Evolutionary conservation across 2,888 invertebrate genomes (phyloP).

Genomic region (Germaria angustata): DNA sequence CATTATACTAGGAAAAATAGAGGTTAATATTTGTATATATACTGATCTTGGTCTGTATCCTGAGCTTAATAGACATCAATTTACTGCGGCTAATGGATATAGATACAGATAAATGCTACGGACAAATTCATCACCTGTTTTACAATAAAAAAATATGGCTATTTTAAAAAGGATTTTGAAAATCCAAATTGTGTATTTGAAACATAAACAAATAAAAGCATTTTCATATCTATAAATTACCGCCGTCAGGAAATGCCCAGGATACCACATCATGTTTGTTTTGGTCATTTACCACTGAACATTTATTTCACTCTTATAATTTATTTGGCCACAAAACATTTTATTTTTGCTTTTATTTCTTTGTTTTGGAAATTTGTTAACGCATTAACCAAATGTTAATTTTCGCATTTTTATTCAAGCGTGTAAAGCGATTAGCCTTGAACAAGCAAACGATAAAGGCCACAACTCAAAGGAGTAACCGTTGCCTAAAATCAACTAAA

Average conservation of each 20-base stretch:
- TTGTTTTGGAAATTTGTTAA: slow-evolving; percentile 45
- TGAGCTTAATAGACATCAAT: too few species aligned
- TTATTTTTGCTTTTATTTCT: background rate
- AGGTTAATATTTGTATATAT: too few species aligned
- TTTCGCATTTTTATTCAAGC: slow-evolving; percentile 74
- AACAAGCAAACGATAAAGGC: slow-evolving; percentile 49
- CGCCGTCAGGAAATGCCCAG: background rate
- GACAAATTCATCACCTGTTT: too few species aligned
- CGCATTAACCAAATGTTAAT: slow-evolving; percentile 55
- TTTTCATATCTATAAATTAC: background rate
- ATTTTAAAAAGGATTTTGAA: too few species aligned
- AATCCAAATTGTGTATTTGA: too few species aligned
- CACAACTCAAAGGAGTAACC: slow-evolving; percentile 18
- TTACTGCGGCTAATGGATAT: too few species aligned
- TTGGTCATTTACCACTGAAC: slow-evolving; percentile 13
- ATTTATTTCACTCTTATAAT: slow-evolving; percentile 13
- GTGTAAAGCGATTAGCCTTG: slow-evolving; percentile 77
- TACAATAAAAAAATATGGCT: too few species aligned
- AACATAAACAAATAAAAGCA: background rate
- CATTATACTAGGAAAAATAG: too few species aligned
- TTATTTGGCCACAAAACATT: slow-evolving; percentile 49
- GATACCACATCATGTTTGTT: slow-evolving; percentile 10
- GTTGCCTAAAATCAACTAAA: slow-evolving; percentile 60
- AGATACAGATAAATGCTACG: too few species aligned
- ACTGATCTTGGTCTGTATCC: too few species aligned